phyloP scores from a whole-genome alignment of 1,140 invertebrate species.

The Tetramorium simillimum region DNA sequence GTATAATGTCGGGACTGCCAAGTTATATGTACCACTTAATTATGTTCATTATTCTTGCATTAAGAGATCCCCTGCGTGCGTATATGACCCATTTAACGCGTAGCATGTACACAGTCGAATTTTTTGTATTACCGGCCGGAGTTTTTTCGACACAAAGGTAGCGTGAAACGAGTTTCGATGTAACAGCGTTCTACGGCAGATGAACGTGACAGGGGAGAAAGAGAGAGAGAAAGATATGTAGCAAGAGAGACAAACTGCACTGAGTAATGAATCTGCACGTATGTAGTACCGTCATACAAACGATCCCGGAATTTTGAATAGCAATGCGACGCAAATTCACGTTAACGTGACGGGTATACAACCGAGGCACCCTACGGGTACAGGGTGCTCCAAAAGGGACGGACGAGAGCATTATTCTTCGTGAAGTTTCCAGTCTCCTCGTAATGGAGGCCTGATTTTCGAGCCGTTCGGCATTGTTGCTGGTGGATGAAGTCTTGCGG shows the following conservation, averaged over 20 bases:
- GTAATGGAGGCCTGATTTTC: slow-evolving; percentile 24
- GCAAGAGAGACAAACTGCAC: slow-evolving; percentile 1
- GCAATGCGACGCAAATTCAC: slow-evolving; percentile 58
- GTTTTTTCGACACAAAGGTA: slow-evolving; percentile 42
- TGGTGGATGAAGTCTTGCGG: background rate
- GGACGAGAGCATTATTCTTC: slow-evolving; percentile 25
- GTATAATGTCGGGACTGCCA: background rate
- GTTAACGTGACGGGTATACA: slow-evolving; percentile 60
- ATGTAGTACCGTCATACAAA: slow-evolving; percentile 57
- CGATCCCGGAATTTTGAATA: slow-evolving; percentile 60
- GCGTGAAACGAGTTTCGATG: slow-evolving; percentile 55
- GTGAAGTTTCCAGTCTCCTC: background rate
- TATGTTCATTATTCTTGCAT: slow-evolving; percentile 13
- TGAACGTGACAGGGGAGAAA: slow-evolving; percentile 32
- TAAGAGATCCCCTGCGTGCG: background rate
- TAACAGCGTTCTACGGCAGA: slow-evolving; percentile 51
- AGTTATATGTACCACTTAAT: slow-evolving; percentile 12
- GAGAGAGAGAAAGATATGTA: background rate
- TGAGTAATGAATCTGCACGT: slow-evolving; percentile 57
- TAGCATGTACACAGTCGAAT: background rate
- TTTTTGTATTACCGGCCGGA: background rate
- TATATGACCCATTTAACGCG: slow-evolving; percentile 26
- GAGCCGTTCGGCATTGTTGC: background rate
- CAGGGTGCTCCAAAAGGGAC: slow-evolving; percentile 10
- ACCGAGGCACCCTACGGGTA: slow-evolving; percentile 32